A percentile compares a stretch with the other conserved stretches of the same genome.
These are phyloP conservation scores for Carettochelys insculpta DNA, from an alignment of 2,113 vertebrate species.

Conservation along the genomic window DNA sequence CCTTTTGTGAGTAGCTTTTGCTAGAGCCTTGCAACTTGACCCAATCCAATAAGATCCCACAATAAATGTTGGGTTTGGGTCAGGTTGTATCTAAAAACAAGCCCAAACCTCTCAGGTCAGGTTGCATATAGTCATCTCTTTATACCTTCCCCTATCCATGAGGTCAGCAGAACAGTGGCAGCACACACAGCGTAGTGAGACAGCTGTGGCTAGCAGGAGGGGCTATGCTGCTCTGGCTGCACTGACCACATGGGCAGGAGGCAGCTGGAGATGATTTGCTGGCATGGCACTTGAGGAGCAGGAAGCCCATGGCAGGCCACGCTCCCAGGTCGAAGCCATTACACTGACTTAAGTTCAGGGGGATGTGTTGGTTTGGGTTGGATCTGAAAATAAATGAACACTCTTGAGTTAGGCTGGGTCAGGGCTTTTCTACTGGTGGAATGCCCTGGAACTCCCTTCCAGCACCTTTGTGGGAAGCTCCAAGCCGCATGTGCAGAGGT, in stretches of 20 bases:
- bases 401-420: not conserved
- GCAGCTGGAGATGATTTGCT: not conserved
- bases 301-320: not conserved
- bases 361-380: not conserved
- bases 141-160: not conserved
- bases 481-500: no score
- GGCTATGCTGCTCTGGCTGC: not conserved
- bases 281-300: not conserved
- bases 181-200: not conserved
- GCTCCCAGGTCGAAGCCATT: not conserved
- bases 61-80: not conserved
- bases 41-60: not conserved
- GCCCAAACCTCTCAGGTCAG: not conserved
- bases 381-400: not conserved
- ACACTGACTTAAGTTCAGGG: no score
- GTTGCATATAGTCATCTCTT: not conserved
- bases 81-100: not conserved
- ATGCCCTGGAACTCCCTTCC: no score
- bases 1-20: not conserved
- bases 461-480: no score
- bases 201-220: not conserved
- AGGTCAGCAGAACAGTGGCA: not conserved
- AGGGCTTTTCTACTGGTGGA: no score
- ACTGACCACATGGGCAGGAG: not conserved
- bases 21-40: not conserved